phyloP scores from a whole-genome alignment of 2,888 invertebrate species.

The Notocelia uddmanniana region DNA sequence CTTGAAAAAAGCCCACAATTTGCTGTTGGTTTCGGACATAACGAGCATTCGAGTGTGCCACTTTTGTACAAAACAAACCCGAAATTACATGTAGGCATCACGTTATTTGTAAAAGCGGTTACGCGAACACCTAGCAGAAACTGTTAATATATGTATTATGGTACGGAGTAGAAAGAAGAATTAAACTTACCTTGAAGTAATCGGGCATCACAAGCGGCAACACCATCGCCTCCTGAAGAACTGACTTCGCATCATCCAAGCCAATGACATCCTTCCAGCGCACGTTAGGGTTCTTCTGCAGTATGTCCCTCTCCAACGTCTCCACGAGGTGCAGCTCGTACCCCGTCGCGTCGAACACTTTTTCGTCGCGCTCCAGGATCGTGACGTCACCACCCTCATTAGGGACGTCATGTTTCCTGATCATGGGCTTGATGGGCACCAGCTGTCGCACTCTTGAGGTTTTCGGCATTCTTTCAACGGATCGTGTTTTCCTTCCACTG shows the following conservation, averaged over 20 bases:
- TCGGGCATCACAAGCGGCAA: slow-evolving; percentile 95
- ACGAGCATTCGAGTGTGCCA: slow-evolving; percentile 26
- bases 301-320: slow-evolving; percentile 93
- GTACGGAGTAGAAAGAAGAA: too few species aligned
- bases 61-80: background rate
- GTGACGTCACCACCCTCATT: slow-evolving; percentile 71
- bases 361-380: slow-evolving; percentile 75
- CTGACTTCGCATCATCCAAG: slow-evolving; percentile 90
- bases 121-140: too few species aligned
- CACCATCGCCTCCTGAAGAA: slow-evolving; percentile 94
- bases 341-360: slow-evolving; percentile 88
- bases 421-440: slow-evolving; percentile 70
- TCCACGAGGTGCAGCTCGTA: slow-evolving; percentile 92
- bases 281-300: slow-evolving; percentile 93
- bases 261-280: slow-evolving; percentile 93
- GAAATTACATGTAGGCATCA: background rate
- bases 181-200: slow-evolving; percentile 90
- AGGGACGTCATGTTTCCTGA: slow-evolving; percentile 69
- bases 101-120: background rate
- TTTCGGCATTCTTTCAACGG: slow-evolving; percentile 77
- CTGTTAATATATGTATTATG: too few species aligned
- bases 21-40: slow-evolving; percentile 47
- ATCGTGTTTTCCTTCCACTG: slow-evolving; percentile 74
- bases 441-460: slow-evolving; percentile 63
- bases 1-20: slow-evolving; percentile 55